Conservation (phyloP, 2,888 invertebrate genomes). For the Entomobrya proxima region DNA sequence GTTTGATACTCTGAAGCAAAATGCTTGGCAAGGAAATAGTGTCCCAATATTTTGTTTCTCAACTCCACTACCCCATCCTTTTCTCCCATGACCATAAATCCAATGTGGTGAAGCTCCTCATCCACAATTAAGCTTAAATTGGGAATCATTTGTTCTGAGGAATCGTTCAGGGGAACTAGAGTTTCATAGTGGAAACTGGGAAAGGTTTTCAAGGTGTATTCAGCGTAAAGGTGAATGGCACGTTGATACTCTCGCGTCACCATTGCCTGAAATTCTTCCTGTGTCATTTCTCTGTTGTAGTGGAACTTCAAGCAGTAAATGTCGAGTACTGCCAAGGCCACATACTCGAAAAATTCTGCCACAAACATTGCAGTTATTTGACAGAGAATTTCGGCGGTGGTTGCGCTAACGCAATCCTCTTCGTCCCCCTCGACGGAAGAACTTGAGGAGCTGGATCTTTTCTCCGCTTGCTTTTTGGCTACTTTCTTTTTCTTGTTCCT, state of each 20-base stretch:
- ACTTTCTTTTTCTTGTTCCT: background rate
- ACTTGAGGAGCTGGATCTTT: background rate
- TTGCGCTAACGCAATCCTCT: background rate
- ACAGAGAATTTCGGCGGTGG: background rate
- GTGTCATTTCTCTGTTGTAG: background rate
- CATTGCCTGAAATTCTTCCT: background rate
- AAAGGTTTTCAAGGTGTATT: slow-evolving; percentile 3
- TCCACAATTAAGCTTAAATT: background rate
- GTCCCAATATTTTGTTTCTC: background rate
- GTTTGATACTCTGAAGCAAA: background rate
- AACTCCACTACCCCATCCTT: background rate
- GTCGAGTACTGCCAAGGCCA: background rate
- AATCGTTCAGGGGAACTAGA: background rate
- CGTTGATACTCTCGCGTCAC: background rate
- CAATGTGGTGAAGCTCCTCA: slow-evolving; percentile 13
- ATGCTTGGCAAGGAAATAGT: slow-evolving; percentile 33
- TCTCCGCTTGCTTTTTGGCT: background rate
- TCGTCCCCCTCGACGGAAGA: background rate
- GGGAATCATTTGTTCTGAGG: background rate
- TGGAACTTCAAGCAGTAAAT: slow-evolving; percentile 4
- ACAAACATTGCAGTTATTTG: background rate
- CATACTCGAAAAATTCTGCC: background rate
- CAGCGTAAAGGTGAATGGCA: background rate
- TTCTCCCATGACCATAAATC: background rate
- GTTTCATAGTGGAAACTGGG: background rate